Base-by-base conservation (phyloP, 2,113 vertebrate genomes). In the Cynopterus brachyotis region DNA sequence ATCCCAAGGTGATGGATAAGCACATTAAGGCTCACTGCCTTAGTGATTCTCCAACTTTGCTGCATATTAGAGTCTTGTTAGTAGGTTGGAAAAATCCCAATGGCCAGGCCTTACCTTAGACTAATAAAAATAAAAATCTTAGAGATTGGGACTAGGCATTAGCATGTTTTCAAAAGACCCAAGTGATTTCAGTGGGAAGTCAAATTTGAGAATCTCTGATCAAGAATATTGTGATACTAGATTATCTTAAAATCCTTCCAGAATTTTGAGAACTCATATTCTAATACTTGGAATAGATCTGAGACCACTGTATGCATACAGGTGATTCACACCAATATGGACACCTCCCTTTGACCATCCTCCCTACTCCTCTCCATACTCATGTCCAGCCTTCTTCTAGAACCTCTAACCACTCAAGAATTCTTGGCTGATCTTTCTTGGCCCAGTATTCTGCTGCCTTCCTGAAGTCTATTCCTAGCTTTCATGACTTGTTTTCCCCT, bases 321-420 rank as follows among this genome's bases (percentile, higher is more conserved):
- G 20, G 7, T 28, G 57, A 75, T 64, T 22, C 30, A 1, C 0
- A 20, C 42, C 50, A 37, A 30, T 15, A 45, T 55, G 55, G 20
- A 53, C 2, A 1, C 10, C 35, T 62, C 59, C 47, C 30, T 86
- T 16, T n/a, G 57, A 32, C 24, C 19, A 5, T n/a, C 12, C 10
- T 32, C 91, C 95, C 97, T 22, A 88, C 97, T 69, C n/a, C 96
- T 97, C 62, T 32, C n/a, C 4, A 9, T 15, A 37, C 40, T 37
- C 22, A 17, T 1, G 19, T 40, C 96, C 95, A 86, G n/a, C 26
- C 26, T 82, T 35, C 22, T 50, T 16, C 12, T 60, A 26, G 32
- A 81, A 15, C 2, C 53, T n/a, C 70, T 30, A 53, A 5, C 6
- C 28, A 24, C 28, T 40, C 40, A 47, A 24, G 42, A 42, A 37